phyloP scores from a whole-genome alignment of 2,888 invertebrate genomes.

The Gastrophysa polygoni region DNA sequence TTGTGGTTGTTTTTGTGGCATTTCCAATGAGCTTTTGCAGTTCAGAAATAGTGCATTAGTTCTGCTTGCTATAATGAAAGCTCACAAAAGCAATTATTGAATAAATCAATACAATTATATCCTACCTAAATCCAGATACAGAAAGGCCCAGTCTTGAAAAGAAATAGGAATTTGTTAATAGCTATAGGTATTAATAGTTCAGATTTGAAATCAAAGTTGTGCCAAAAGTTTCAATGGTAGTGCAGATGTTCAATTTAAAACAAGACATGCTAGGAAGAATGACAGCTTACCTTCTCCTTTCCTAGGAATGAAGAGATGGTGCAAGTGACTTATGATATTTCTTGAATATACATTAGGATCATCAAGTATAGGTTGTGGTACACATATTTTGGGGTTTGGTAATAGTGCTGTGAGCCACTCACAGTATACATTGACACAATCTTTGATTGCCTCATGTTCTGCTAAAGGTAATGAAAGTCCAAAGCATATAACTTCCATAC shows the following conservation, averaged over 20 bases:
- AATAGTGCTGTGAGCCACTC: slow-evolving; percentile 93
- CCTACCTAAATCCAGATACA: slow-evolving; percentile 87
- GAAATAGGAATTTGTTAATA: slow-evolving; percentile 23
- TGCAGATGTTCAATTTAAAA: slow-evolving; percentile 27
- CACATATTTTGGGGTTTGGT: slow-evolving; percentile 81
- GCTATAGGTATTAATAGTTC: slow-evolving; percentile 10
- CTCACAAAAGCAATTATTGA: neutral
- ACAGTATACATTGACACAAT: slow-evolving; percentile 96
- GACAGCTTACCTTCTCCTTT: slow-evolving; percentile 80
- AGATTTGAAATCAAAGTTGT: slow-evolving; percentile 11
- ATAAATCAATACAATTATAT: slow-evolving; percentile 19
- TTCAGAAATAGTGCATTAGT: neutral
- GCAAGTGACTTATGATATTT: slow-evolving; percentile 89
- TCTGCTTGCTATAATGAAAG: neutral
- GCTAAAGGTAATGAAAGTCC: slow-evolving; percentile 87
- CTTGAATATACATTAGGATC: slow-evolving; percentile 90
- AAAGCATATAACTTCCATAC: slow-evolving; percentile 86
- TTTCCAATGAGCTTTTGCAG: neutral
- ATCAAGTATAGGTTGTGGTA: slow-evolving; percentile 86
- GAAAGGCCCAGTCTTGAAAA: slow-evolving; percentile 88
- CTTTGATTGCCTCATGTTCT: slow-evolving; percentile 93
- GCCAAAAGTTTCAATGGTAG: slow-evolving; percentile 4
- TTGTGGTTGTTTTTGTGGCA: neutral
- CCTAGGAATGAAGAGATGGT: slow-evolving; percentile 92
- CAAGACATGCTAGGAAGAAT: neutral